Evolutionary conservation across 2,888 invertebrate genomes (phyloP).

Genomic region (Drosophila anomalata): DNA sequence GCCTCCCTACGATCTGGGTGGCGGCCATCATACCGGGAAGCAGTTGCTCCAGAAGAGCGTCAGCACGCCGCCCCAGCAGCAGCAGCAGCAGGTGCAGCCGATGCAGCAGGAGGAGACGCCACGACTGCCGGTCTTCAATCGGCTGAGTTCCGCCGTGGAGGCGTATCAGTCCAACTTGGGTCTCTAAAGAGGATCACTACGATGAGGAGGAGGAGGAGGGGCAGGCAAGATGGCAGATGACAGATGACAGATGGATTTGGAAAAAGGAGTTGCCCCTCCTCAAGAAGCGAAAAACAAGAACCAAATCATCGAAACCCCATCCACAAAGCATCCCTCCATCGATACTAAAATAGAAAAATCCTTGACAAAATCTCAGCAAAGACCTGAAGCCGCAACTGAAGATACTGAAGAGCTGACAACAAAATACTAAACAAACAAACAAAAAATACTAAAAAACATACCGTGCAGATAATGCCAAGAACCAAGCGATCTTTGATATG

Average conservation of each 20-base stretch:
- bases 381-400: slow-evolving; percentile 3
- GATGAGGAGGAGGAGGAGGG: background rate
- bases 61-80: slow-evolving; percentile 57
- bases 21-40: slow-evolving; percentile 38
- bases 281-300: background rate
- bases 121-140: slow-evolving; percentile 92
- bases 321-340: slow-evolving; percentile 24
- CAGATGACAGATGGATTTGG: too few species aligned
- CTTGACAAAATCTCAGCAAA: slow-evolving; percentile 45
- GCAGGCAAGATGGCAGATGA: background rate
- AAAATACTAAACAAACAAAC: background rate
- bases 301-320: slow-evolving; percentile 10
- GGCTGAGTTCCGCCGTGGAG: slow-evolving; percentile 86
- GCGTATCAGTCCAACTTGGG: slow-evolving; percentile 71
- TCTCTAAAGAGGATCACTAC: slow-evolving; percentile 59
- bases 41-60: slow-evolving; percentile 79
- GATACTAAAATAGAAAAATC: slow-evolving; percentile 6
- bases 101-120: slow-evolving; percentile 80
- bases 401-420: background rate
- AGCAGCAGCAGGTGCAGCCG: slow-evolving; percentile 11
- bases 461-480: background rate
- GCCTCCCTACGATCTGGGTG: slow-evolving; percentile 69
- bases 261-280: background rate
- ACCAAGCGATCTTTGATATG: slow-evolving; percentile 15
- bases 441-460: background rate